Evolutionary conservation across 2,888 invertebrate species (phyloP).

Genomic region (Ischnus inquisitorius): DNA sequence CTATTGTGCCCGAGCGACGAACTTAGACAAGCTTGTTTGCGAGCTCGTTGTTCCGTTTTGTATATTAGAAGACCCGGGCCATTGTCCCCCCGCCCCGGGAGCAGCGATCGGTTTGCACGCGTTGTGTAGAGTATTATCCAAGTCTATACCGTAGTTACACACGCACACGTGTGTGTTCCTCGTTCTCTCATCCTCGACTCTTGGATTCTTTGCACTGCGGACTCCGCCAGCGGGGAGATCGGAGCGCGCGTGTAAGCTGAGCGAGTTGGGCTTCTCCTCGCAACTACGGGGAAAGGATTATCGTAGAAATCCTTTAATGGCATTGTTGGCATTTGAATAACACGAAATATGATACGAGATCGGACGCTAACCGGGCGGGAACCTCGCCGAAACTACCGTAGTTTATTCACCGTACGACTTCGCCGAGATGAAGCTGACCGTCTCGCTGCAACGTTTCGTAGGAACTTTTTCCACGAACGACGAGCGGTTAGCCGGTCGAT

Average conservation of each 20-base stretch:
- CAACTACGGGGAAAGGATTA: constrained; percentile 79
- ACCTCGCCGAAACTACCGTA: constrained; percentile 26
- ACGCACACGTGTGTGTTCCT: constrained; percentile 18
- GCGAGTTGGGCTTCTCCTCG: constrained; percentile 66
- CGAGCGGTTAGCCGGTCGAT: constrained; percentile 14
- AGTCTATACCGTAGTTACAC: neutral
- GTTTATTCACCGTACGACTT: neutral
- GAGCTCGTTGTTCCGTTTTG: constrained; percentile 73
- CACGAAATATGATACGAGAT: constrained; percentile 85
- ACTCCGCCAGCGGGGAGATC: neutral
- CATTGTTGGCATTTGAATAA: constrained; percentile 85
- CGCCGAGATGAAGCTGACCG: constrained; percentile 57
- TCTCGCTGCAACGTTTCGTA: neutral
- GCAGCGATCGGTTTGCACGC: constrained; percentile 48
- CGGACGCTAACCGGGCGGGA: constrained; percentile 68
- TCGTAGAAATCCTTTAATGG: constrained; percentile 84
- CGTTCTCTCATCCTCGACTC: constrained; percentile 25
- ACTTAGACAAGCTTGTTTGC: constrained; percentile 74
- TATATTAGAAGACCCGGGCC: constrained; percentile 56
- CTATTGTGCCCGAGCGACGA: constrained; percentile 74
- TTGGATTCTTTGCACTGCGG: neutral
- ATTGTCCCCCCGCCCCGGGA: constrained; percentile 62
- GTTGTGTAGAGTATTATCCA: constrained; percentile 34
- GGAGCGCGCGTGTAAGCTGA: constrained; percentile 1
- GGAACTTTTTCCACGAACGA: neutral